Evolutionary conservation across 2,797 vertebrate species (phyloP).

Genomic region (Clarias laeviceps): DNA sequence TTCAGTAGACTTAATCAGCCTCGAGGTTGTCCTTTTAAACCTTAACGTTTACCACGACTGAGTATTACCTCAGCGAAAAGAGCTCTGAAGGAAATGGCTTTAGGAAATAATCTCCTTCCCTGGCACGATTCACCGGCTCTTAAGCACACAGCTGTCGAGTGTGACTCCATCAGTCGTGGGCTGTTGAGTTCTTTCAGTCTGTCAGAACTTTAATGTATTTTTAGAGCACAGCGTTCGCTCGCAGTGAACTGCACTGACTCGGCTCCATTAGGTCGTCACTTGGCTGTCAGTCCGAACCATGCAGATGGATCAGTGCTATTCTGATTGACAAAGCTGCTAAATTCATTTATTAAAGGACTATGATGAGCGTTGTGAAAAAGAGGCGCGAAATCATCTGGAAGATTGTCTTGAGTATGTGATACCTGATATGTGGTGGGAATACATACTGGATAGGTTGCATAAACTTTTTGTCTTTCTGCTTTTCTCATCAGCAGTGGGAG

Average conservation of each 20-base stretch:
- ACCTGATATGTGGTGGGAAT: background rate
- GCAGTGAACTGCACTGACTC: background rate
- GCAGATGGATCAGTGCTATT: background rate
- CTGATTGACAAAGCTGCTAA: background rate
- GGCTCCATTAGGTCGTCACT: background rate
- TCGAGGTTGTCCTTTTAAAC: background rate
- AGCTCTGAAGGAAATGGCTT: background rate
- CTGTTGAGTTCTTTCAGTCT: constrained; percentile 33
- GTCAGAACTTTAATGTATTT: constrained; percentile 33
- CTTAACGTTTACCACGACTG: background rate
- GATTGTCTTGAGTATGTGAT: background rate
- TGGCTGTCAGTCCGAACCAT: background rate
- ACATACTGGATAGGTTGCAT: background rate
- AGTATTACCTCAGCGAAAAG: background rate
- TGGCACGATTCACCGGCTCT: constrained; percentile 34
- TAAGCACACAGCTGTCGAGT: constrained; percentile 18
- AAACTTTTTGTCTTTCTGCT: background rate
- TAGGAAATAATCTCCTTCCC: constrained; percentile 12
- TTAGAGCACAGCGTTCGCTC: constrained; percentile 18
- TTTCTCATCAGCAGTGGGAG: constrained; percentile 7
- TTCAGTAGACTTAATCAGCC: background rate
- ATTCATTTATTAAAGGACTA: background rate
- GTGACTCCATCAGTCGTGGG: constrained; percentile 46
- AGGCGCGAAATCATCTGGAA: background rate
- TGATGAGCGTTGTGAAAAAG: background rate